phyloP scores from a whole-genome alignment of 1,140 invertebrate genomes.

The Procambarus virginalis region DNA sequence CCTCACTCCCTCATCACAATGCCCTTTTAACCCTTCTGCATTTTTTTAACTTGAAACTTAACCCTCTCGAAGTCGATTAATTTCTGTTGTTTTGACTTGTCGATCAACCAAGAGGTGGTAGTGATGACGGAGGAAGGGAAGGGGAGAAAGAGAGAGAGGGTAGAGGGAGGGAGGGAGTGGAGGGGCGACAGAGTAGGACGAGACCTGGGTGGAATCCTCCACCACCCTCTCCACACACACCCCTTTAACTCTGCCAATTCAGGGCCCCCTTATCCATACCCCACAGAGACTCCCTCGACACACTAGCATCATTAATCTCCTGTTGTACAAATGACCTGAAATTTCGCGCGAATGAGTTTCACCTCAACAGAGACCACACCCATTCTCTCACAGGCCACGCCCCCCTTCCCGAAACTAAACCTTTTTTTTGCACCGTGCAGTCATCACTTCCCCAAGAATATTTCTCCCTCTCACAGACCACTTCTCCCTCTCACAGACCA shows the following conservation, averaged over 20 bases:
- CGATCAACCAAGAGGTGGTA: not conserved
- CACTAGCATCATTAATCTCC: not conserved
- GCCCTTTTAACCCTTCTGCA: not conserved
- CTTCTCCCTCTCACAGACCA: too few species aligned
- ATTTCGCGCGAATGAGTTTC: not conserved
- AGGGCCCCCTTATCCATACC: not conserved
- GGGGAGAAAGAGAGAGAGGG: too few species aligned
- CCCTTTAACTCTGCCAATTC: not conserved
- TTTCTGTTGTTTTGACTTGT: not conserved
- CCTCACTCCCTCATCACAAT: not conserved
- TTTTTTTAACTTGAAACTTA: not conserved
- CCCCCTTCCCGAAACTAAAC: not conserved
- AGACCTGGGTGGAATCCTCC: not conserved
- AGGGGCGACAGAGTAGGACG: not conserved
- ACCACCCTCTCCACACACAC: not conserved
- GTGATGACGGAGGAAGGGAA: too few species aligned
- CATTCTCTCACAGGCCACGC: not conserved
- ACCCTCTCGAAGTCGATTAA: not conserved
- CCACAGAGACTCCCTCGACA: too few species aligned
- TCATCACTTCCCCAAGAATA: too few species aligned
- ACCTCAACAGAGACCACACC: not conserved
- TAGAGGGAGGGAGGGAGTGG: not conserved
- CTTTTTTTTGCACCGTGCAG: too few species aligned
- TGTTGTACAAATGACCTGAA: not conserved
- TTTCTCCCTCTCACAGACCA: too few species aligned